phyloP scores from a whole-genome alignment of 2,797 vertebrate species.

The Xenops minutus region DNA sequence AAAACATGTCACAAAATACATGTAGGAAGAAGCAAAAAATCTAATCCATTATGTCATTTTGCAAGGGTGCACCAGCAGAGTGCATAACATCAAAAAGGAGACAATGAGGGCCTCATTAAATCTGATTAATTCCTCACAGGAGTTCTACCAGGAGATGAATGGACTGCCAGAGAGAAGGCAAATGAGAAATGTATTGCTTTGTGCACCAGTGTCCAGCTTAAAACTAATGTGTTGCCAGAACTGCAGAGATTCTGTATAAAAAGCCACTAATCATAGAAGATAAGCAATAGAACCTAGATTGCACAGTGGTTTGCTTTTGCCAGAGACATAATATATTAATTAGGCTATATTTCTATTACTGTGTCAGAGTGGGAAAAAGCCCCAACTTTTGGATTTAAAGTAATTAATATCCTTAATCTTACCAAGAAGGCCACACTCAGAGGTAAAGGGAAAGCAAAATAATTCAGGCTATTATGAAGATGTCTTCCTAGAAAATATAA shows the following conservation, averaged over 20 bases:
- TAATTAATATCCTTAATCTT: not conserved
- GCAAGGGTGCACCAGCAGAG: not conserved
- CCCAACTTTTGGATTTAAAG: not conserved
- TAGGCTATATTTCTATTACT: not conserved
- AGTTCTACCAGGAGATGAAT: not conserved
- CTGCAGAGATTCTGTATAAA: not conserved
- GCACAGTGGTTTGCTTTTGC: not conserved
- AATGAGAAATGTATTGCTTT: not conserved
- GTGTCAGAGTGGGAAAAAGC: not conserved
- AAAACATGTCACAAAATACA: not conserved
- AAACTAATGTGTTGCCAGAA: not conserved
- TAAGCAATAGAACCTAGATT: not conserved
- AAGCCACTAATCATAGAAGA: not conserved
- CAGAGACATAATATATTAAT: not conserved
- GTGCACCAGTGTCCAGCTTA: not conserved
- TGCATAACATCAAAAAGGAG: not conserved
- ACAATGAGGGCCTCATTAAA: not conserved
- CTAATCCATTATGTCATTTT: not conserved
- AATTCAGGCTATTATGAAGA: not conserved
- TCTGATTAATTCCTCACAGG: slow-evolving; percentile 12
- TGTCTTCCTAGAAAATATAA: not conserved
- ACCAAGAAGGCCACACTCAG: not conserved
- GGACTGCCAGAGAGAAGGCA: not conserved
- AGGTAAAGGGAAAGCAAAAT: not conserved
- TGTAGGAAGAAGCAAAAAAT: not conserved